Evolutionary conservation across 2,888 invertebrate genomes (phyloP), one percentile per base, ranked within the genome.

Genomic region (Cryptocephalus primarius): DNA sequence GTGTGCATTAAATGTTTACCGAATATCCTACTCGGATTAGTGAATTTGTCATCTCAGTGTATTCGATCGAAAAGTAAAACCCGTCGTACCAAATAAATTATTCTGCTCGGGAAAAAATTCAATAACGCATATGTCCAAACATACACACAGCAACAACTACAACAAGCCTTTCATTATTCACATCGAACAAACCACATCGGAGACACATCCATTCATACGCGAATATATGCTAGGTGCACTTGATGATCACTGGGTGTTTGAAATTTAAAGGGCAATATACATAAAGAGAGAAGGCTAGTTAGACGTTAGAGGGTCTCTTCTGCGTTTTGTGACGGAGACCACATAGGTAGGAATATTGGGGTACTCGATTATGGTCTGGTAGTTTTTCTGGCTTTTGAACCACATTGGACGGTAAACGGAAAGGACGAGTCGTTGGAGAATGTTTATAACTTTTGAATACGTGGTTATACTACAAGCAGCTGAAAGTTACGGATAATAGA

Each of bases 301-400:
- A 22, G 22, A 22, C 22, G 22, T 22, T 22, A 22, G 22, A 22
- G 22, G 22, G 22, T 22, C 22, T 22, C 22, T 22, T 22, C 22
- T 22, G 22, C 22, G 22, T 22, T 22, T 22, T 22, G 22, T 22
- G 22, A 22, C 54, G 52, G 51, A 49, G 63, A 63, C 65, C 65
- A 62, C 66, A 64, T 66, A 64, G 64, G 64, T 66, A 63, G 60
- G 61, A 65, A 62, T 63, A 66, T 67, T 66, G 59, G 65, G 58
- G 55, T 60, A 60, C 67, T 67, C 22, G 22, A 4, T 22, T 22
- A 22, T 22, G 22, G 22, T 22, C 22, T 22, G 22, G 22, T 22
- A 6, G 22, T 22, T 22, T 22, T 22, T 22, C 22, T 22, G 22
- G 22, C 22, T 22, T 22, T 22, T 22, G 22, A 22, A 22, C 22